Evolutionary conservation across 2,113 vertebrate genomes (phyloP), one percentile per base, ranked within the genome.

Genomic region (Leucopternis melanops): DNA sequence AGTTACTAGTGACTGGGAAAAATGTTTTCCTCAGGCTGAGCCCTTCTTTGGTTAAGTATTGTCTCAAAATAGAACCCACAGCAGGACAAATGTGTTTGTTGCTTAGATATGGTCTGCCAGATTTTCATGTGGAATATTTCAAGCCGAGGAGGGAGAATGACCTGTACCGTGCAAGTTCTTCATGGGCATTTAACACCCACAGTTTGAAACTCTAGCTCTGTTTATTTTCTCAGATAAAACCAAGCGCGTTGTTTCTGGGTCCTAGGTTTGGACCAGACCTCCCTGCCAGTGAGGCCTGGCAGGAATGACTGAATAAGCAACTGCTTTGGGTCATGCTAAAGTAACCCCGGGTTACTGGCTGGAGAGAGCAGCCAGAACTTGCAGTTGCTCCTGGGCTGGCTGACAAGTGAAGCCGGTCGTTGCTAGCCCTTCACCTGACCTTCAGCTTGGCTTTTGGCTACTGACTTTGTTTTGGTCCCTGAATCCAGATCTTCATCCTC

Each of bases 281-380:
- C 93, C 93, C 91, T 95, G 95, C 84, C 96, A 95, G 84, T 47
- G 91, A 95, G 95, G 91, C 86, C 96, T 95, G 94, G 93, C 93
- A 92, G 73, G 93, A 92, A 87, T 49, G 81, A 94, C 70, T 93
- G 87, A 92, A 95, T 87, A 94, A 97, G 94, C 92, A 94, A 90
- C 70, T 6, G 1, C 81, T 91, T 87, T 88, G 78, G 95, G 92
- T 93, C 91, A 85, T 42, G 74, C 70, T 92, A 9, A 90, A 94
- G 94, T 61, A 96, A 94, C 70, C 69, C 52, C 0, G 0, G n/a
- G 57, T 75, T 71, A 50, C 87, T 88, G 87, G 57, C 44, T 91
- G 78, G 52, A 57, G 82, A 67, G 31, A 84, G 69, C 38, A 38
- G 81, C 86, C 91, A 96, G 93, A 67, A 79, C 69, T 91, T 79